Conservation (phyloP, 2,888 invertebrate species). For the Venustoraphidia nigricollis region DNA sequence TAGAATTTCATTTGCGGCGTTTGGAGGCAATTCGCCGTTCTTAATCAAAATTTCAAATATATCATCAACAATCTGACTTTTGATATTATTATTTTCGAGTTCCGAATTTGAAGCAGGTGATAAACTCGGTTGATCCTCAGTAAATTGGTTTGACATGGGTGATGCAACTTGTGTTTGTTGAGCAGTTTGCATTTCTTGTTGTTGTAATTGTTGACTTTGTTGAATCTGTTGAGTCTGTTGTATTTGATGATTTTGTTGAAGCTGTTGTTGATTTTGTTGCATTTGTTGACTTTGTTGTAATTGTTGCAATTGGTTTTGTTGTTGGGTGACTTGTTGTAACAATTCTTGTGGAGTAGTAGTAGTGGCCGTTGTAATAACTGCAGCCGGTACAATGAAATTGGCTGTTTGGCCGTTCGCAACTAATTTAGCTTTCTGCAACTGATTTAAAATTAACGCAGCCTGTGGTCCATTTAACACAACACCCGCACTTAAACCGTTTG, state of each 20-base stretch:
- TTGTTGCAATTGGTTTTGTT: constrained; percentile 15
- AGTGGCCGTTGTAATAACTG: constrained; percentile 25
- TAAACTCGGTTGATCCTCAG: constrained; percentile 18
- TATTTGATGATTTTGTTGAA: constrained; percentile 20
- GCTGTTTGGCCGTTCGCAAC: constrained; percentile 34
- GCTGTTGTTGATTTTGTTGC: constrained; percentile 12
- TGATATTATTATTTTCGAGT: constrained; percentile 28
- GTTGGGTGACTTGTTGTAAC: constrained; percentile 18
- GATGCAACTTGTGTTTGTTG: constrained; percentile 9
- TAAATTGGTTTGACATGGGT: constrained; percentile 18
- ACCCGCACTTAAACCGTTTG: constrained; percentile 29
- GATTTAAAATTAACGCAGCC: constrained; percentile 34
- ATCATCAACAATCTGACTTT: constrained; percentile 78
- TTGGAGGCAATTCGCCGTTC: constrained; percentile 81
- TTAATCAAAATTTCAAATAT: constrained; percentile 87
- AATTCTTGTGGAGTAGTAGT: constrained; percentile 20
- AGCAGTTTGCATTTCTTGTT: constrained; percentile 16
- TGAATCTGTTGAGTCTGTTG: constrained; percentile 19
- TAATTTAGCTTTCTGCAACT: constrained; percentile 31
- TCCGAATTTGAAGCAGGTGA: constrained; percentile 31
- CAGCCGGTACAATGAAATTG: constrained; percentile 30
- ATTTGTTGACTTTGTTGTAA: constrained; percentile 19
- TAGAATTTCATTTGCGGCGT: constrained; percentile 61
- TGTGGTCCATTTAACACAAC: constrained; percentile 48
- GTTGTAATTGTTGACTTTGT: constrained; percentile 14